Base-by-base conservation (phyloP, 1,140 invertebrate species). In the Aplysia californica region DNA sequence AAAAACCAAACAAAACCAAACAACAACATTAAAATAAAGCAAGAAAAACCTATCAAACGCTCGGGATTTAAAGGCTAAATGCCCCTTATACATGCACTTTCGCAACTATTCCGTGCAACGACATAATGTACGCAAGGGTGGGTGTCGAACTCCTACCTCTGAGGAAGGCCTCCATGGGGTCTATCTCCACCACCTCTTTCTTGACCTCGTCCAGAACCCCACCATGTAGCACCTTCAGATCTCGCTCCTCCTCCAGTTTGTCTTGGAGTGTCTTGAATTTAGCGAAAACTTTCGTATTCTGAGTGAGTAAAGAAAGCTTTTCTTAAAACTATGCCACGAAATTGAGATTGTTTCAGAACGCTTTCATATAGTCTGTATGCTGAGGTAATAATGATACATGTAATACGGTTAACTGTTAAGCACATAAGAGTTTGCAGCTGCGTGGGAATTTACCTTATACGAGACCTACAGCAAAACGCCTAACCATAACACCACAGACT, bases 201-300 rank as follows among this genome's bases (percentile, higher is more conserved):
- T 33, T 55, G 33, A 31, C 29, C 36, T 36, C 33, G 6, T 61
- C 29, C 18, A 18, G 20, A 5, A 74, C 58, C 18, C 81, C 82
- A 3, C 85, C 85, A 68, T 85, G 84, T 2, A 79, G 39, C 10
- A 85, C 79, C 15, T 68, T 77, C 31, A 85, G 72, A 0, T 44
- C 41, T 44, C 83, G 76, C 33, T 85, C 95, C 86, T 96, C 95
- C 86, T 97, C 95, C 91, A 88, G 74, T 31, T 81, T 79, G 35
- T 85, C 83, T 20, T 83, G 68, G 20, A 86, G 77, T 29, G 85
- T 80, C 71, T 87, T 78, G 80, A 88, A 88, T 36, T 80, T 79
- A 36, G 74, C 79, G n/a, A 81, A 80, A 20, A 88, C 86, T 59
- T 80, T 82, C 3, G 84, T 69, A 68, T 84, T 85, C 87, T 88